These are phyloP conservation scores for Trilocha varians DNA, from an alignment of 2,888 invertebrate species.

Conservation along the genomic window DNA sequence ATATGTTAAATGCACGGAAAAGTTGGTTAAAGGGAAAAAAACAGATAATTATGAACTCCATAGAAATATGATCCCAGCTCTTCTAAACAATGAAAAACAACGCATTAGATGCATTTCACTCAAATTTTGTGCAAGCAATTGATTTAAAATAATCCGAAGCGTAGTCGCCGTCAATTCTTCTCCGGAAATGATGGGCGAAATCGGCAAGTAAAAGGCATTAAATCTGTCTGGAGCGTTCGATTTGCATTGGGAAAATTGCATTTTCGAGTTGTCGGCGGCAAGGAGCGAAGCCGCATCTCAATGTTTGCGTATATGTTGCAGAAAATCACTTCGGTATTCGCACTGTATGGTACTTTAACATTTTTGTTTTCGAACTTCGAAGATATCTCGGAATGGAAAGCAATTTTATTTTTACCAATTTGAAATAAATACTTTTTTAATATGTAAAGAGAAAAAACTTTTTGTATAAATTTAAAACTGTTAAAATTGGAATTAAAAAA, in stretches of 20 bases:
- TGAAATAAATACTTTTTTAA: neutral
- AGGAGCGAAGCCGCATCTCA: slow-evolving; percentile 36
- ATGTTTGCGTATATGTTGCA: slow-evolving; percentile 48
- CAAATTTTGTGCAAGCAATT: too few species aligned
- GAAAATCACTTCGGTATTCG: slow-evolving; percentile 41
- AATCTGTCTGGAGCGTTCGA: slow-evolving; percentile 65
- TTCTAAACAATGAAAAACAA: too few species aligned
- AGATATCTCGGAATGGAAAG: too few species aligned
- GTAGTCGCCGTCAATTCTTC: slow-evolving; percentile 36
- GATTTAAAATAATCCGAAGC: slow-evolving; percentile 10
- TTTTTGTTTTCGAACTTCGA: too few species aligned
- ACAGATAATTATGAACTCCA: too few species aligned
- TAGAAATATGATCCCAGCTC: too few species aligned
- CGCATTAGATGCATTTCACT: too few species aligned
- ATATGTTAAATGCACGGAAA: too few species aligned
- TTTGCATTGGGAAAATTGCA: slow-evolving; percentile 69
- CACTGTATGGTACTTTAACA: too few species aligned
- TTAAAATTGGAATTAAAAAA: neutral
- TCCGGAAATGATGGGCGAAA: slow-evolving; percentile 58
- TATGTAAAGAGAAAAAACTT: neutral
- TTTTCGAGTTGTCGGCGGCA: slow-evolving; percentile 54
- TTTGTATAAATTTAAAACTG: too few species aligned
- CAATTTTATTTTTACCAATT: too few species aligned
- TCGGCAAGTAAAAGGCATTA: slow-evolving; percentile 63
- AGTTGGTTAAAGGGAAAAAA: too few species aligned